These are phyloP conservation scores for Chouioia cunea DNA, from an alignment of 2,888 invertebrate species.

Conservation along the genomic window DNA sequence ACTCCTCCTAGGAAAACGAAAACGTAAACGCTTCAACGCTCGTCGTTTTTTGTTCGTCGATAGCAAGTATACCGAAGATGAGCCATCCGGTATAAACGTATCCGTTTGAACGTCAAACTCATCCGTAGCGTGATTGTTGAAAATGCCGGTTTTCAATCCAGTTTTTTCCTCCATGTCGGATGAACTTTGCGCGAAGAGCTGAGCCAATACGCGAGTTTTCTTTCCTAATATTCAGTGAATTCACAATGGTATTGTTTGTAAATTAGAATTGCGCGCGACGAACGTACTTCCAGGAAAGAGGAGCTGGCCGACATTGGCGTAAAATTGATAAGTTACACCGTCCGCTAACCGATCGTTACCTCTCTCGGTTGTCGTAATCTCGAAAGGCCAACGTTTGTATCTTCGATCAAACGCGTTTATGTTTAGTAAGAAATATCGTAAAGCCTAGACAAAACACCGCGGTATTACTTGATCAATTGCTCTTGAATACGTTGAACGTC, in stretches of 20 bases:
- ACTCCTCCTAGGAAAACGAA: conserved; percentile 4
- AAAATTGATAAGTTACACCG: conserved; percentile 49
- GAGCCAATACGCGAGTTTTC: conserved; percentile 52
- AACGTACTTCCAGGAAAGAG: conserved; percentile 60
- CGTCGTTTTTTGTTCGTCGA: neutral
- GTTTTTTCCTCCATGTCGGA: conserved; percentile 52
- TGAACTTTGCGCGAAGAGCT: conserved; percentile 50
- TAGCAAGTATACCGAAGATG: neutral
- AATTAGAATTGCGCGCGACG: neutral
- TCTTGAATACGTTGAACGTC: conserved; percentile 47
- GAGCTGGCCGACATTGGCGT: conserved; percentile 56
- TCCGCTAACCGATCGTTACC: neutral
- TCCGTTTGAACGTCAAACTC: conserved; percentile 43
- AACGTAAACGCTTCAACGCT: neutral
- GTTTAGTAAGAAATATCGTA: too few relatives aligned
- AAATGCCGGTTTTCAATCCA: conserved; percentile 51
- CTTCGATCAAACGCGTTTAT: conserved; percentile 44
- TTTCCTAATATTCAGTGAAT: conserved; percentile 47
- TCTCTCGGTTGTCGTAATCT: conserved; percentile 49
- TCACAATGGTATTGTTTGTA: neutral
- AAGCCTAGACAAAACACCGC: neutral
- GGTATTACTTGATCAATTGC: conserved; percentile 51
- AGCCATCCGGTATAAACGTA: neutral
- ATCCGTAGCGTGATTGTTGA: conserved; percentile 36
- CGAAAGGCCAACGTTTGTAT: conserved; percentile 59